phyloP scores from a whole-genome alignment of 1,140 invertebrate genomes.

The Magallana ariakensis region DNA sequence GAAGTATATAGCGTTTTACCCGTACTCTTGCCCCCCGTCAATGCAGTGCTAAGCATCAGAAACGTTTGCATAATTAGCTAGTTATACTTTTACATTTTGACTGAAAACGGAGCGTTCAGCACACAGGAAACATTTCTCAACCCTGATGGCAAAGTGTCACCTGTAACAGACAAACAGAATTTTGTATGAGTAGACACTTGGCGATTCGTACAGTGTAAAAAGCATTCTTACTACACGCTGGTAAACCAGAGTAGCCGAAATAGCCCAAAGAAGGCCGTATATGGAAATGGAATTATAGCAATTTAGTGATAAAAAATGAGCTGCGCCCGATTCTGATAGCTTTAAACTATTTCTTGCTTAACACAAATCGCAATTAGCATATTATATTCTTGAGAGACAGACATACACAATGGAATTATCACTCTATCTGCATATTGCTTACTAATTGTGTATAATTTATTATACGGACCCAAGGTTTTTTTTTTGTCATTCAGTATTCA shows the following conservation, averaged over 20 bases:
- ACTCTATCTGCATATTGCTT: constrained; percentile 14
- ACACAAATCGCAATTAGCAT: not conserved
- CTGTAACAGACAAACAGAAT: not conserved
- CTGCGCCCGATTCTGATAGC: not conserved
- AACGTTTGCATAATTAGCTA: not conserved
- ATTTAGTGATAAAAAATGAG: not conserved
- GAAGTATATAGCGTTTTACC: not conserved
- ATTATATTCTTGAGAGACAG: not conserved
- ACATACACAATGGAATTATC: not conserved
- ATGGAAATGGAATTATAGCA: not conserved
- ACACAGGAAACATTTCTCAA: constrained; percentile 33
- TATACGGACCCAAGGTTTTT: constrained; percentile 12
- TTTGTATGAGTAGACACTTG: not conserved
- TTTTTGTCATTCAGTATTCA: not conserved
- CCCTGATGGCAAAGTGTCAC: not conserved
- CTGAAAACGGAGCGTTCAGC: not conserved
- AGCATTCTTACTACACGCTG: not conserved
- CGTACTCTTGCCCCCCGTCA: not conserved
- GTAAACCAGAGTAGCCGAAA: constrained; percentile 11
- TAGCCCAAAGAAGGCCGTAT: constrained; percentile 1
- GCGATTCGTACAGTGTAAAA: not conserved
- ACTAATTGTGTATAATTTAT: constrained; percentile 30
- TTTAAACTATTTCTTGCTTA: not conserved
- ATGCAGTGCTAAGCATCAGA: not conserved
- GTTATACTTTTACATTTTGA: not conserved